These are phyloP conservation scores for Ochotona curzoniae DNA, from an alignment of 2,113 vertebrate species.

Conservation along the genomic window DNA sequence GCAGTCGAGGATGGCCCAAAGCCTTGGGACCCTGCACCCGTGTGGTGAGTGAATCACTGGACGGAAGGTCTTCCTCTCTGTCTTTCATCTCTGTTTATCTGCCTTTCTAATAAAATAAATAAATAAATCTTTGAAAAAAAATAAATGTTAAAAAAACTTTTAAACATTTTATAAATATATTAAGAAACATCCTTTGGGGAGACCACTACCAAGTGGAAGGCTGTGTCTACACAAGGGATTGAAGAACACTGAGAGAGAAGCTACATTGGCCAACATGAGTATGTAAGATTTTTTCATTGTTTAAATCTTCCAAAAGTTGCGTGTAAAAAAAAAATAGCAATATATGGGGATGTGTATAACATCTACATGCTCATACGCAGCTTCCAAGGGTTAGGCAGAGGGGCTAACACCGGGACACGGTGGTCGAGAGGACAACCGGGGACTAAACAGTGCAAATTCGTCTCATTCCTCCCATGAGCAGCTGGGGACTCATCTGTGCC, in stretches of 20 bases:
- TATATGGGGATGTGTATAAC: neutral
- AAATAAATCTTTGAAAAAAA: too few species aligned
- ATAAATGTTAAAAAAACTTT: too few species aligned
- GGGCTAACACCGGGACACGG: neutral
- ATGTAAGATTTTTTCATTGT: neutral
- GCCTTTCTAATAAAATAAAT: too few species aligned
- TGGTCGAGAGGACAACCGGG: neutral
- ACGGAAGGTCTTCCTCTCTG: too few species aligned
- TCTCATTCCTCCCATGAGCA: neutral
- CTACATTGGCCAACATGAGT: neutral
- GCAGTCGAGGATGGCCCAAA: too few species aligned
- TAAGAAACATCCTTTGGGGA: neutral
- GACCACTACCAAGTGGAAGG: neutral
- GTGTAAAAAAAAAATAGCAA: neutral
- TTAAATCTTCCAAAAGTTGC: conserved; percentile 35
- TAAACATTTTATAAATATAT: neutral
- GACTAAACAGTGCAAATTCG: neutral
- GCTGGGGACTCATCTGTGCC: neutral
- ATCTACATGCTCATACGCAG: neutral
- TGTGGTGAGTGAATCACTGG: too few species aligned
- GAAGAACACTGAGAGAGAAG: neutral
- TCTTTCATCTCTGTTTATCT: too few species aligned
- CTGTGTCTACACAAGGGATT: conserved; percentile 9
- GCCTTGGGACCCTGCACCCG: too few species aligned
- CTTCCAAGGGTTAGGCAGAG: neutral